Base-by-base conservation (phyloP, 2,113 vertebrate genomes). In the Orthonyx spaldingii region DNA sequence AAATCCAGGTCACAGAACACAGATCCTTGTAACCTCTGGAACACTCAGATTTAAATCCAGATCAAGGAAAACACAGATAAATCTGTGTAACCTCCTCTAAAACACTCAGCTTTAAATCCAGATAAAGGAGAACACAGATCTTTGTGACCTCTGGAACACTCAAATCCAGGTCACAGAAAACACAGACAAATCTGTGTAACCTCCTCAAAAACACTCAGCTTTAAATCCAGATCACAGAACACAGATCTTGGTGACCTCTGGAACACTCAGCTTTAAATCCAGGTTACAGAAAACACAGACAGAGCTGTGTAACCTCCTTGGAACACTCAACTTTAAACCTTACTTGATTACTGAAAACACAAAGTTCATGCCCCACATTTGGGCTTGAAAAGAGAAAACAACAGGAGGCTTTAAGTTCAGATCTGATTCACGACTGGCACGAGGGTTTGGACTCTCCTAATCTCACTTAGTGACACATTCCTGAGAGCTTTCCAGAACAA, bases 311-410 rank as follows among this genome's bases (percentile, higher is more conserved):
- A 64, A 42, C 60, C 35, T 39, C 59, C 59, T 39, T 39, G 26
- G 13, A 35, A 35, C 55, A 23, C 56, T 35, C 56, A 57, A 33
- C 33, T 60, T 37, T 39, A 53, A n/a, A n/a, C n/a, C n/a, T n/a
- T n/a, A n/a, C n/a, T n/a, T n/a, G n/a, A n/a, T n/a, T n/a, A n/a
- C n/a, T n/a, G n/a, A 35, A 60, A 61, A 33, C 2, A 0, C 22
- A 22, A 84, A 8, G 13, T 3, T 61, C 13, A 4, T 0, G 0
- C 9, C 80, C 30, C 16, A 2, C 11, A 4, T 50, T 24, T 35
- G 10, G 13, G 18, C 12, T 1, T 20, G 13, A 10, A 50, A 33
- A 52, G 6, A 53, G 22, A 30, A 61, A 56, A 7, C 35, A 42
- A 8, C 8, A 13, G 7, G 33, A 52, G 18, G 35, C 3, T 8